Percentiles rank a stretch among this genome's conserved stretches.
phyloP scores from a whole-genome alignment of 2,888 invertebrate genomes.

The Hoplodrina ambigua region DNA sequence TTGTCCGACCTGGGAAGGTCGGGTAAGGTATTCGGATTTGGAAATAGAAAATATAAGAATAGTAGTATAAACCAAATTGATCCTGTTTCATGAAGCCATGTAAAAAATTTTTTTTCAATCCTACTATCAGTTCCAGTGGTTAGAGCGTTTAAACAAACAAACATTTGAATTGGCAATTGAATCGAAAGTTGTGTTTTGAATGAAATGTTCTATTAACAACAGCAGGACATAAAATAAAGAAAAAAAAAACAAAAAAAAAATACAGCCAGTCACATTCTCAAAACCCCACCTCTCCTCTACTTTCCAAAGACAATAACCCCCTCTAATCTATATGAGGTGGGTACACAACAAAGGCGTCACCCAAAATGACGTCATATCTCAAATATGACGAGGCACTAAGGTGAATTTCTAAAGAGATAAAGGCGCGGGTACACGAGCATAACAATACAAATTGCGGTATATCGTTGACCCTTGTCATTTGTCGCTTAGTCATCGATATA shows the following conservation, averaged over 20 bases:
- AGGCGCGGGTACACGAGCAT: constrained; percentile 45
- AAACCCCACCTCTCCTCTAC: constrained; percentile 15
- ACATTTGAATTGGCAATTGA: too few species aligned
- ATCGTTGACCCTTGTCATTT: constrained; percentile 64
- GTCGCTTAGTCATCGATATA: constrained; percentile 62
- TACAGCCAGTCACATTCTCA: constrained; percentile 14
- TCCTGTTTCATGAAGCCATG: too few species aligned
- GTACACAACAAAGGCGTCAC: constrained; percentile 54
- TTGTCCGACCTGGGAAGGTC: too few species aligned
- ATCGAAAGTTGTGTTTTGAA: too few species aligned
- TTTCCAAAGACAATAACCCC: constrained; percentile 40
- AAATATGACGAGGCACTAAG: constrained; percentile 61
- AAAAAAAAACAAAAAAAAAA: not conserved
- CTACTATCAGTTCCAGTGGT: too few species aligned
- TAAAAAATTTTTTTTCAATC: too few species aligned
- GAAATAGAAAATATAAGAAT: too few species aligned
- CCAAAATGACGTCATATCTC: constrained; percentile 56
- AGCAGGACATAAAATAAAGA: not conserved
- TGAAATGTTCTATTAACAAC: too few species aligned
- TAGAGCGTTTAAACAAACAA: too few species aligned
- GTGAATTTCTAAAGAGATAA: constrained; percentile 67
- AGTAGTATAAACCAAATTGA: too few species aligned
- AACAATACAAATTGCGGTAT: constrained; percentile 62
- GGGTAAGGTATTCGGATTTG: too few species aligned
- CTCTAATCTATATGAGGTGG: constrained; percentile 49